These are phyloP conservation scores for Resseliella maxima DNA, from an alignment of 2,888 invertebrate species.

Conservation along the genomic window DNA sequence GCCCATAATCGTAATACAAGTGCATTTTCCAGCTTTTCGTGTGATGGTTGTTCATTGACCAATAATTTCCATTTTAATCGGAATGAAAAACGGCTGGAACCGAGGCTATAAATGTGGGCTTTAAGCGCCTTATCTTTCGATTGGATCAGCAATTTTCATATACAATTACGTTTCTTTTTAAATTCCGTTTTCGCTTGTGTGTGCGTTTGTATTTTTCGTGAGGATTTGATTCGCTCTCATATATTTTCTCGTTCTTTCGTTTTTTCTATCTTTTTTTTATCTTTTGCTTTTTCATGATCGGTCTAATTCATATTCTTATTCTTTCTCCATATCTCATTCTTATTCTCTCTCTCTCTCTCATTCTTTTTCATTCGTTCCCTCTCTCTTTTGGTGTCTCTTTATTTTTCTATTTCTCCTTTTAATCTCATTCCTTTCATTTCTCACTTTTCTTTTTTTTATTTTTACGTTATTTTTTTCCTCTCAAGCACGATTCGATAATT, in stretches of 20 bases:
- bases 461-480: too few relatives aligned
- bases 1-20: slow-evolving; percentile 23
- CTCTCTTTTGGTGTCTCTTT: background rate
- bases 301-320: background rate
- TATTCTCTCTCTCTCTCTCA: too few relatives aligned
- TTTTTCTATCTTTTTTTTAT: background rate
- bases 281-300: background rate
- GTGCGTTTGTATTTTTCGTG: background rate
- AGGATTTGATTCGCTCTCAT: slow-evolving; percentile 7
- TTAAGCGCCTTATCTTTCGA: slow-evolving; percentile 30
- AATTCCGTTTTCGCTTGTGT: background rate
- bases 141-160: slow-evolving; percentile 45
- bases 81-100: slow-evolving; percentile 29
- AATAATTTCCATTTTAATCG: slow-evolving; percentile 55
- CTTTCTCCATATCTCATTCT: too few relatives aligned
- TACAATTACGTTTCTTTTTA: background rate
- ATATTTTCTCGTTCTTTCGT: background rate
- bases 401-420: background rate
- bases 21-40: background rate
- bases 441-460: too few relatives aligned
- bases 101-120: background rate
- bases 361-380: too few relatives aligned
- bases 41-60: slow-evolving; percentile 31
- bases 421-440: too few relatives aligned
- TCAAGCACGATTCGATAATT: too few relatives aligned